Percentiles rank a stretch among this genome's conserved stretches.
phyloP scores from a whole-genome alignment of 2,113 vertebrate genomes.

The Oceanites oceanicus region DNA sequence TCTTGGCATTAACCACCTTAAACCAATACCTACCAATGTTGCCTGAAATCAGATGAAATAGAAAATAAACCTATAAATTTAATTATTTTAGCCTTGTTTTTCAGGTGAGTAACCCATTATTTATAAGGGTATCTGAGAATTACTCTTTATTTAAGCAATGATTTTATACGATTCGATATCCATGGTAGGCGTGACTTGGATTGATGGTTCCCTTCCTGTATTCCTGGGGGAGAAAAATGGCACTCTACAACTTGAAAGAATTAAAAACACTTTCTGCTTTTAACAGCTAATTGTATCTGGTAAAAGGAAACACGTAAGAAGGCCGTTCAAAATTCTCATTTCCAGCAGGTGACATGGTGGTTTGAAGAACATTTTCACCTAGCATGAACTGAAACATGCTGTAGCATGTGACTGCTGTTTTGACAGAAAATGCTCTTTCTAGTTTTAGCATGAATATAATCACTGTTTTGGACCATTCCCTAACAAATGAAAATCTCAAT shows the following conservation, averaged over 20 bases:
- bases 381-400: not conserved
- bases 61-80: not conserved
- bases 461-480: not conserved
- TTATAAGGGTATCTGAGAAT: not conserved
- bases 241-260: not conserved
- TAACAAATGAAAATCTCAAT: not conserved
- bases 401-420: not conserved
- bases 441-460: not conserved
- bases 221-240: not conserved
- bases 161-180: not conserved
- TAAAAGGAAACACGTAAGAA: not conserved
- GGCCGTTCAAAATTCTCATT: not conserved
- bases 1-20: not conserved
- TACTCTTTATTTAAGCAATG: not conserved
- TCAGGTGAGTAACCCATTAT: not conserved
- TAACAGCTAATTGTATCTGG: not conserved
- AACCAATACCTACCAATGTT: not conserved
- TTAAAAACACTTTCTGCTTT: not conserved
- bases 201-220: not conserved
- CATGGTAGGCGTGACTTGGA: not conserved
- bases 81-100: not conserved
- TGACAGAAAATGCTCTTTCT: not conserved
- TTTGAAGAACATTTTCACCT: not conserved
- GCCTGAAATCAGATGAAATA: not conserved
- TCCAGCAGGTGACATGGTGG: not conserved